Conservation (phyloP, 2,797 vertebrate genomes). For the Sternarchorhynchus goeldii region DNA sequence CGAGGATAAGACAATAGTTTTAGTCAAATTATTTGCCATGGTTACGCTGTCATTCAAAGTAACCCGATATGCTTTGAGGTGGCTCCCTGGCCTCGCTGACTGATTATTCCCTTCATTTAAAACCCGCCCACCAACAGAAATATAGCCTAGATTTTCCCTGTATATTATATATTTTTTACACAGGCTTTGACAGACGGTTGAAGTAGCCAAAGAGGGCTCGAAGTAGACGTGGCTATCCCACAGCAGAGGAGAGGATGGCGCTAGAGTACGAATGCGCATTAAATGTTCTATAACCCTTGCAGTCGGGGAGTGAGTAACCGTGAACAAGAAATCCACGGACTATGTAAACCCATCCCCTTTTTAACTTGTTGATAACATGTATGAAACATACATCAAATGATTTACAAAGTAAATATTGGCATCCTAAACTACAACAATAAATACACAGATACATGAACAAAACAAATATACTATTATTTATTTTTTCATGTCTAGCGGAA, state of each 20-base stretch:
- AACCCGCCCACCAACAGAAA: slow-evolving; percentile 81
- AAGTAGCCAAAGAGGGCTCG: slow-evolving; percentile 72
- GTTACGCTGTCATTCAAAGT: slow-evolving; percentile 98
- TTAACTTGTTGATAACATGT: slow-evolving; percentile 10
- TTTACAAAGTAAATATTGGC: neutral
- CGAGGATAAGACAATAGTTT: slow-evolving; percentile 98
- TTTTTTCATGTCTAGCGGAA: too few relatives aligned
- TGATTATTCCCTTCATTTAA: slow-evolving; percentile 84
- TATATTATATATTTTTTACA: slow-evolving; percentile 64
- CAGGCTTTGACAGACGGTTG: slow-evolving; percentile 75
- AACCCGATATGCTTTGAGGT: slow-evolving; percentile 95
- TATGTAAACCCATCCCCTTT: slow-evolving; percentile 12
- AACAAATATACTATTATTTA: too few relatives aligned
- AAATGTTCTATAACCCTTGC: slow-evolving; percentile 22
- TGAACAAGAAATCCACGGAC: slow-evolving; percentile 32
- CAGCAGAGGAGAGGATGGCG: slow-evolving; percentile 71
- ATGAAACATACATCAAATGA: neutral
- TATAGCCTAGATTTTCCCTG: slow-evolving; percentile 73
- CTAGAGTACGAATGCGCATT: slow-evolving; percentile 61
- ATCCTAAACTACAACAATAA: neutral
- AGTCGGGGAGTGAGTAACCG: slow-evolving; percentile 35
- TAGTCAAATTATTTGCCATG: slow-evolving; percentile 99
- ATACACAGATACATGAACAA: too few relatives aligned
- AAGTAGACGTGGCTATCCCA: slow-evolving; percentile 59
- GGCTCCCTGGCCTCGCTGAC: slow-evolving; percentile 87